Evolutionary conservation across 1,140 invertebrate species (phyloP).

Genomic region (Belonocnema kinseyi): DNA sequence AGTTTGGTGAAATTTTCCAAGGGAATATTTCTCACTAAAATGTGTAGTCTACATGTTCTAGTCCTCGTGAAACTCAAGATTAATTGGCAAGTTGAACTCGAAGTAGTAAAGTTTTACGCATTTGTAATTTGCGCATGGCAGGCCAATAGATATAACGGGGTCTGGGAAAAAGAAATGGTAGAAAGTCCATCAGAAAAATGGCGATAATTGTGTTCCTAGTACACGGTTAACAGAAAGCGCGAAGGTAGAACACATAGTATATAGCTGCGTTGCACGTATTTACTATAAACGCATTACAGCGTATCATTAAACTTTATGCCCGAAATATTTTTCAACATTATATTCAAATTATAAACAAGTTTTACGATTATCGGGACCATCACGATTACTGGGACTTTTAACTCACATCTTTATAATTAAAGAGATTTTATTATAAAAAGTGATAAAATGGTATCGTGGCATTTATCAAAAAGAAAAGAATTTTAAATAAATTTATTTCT

Average conservation of each 20-base stretch:
- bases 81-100: slow-evolving; percentile 27
- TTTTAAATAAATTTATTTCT: too few species aligned
- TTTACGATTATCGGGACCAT: too few species aligned
- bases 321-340: too few species aligned
- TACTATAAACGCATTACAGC: background rate
- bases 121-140: slow-evolving; percentile 1
- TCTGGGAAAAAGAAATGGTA: background rate
- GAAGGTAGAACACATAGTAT: background rate
- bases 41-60: background rate
- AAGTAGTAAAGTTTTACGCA: slow-evolving; percentile 8
- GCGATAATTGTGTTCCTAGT: slow-evolving; percentile 10
- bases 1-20: background rate
- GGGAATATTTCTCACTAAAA: background rate
- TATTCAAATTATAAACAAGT: too few species aligned
- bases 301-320: background rate
- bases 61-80: slow-evolving; percentile 24
- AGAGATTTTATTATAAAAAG: too few species aligned
- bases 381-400: too few species aligned
- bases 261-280: slow-evolving; percentile 10
- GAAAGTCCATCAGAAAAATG: background rate
- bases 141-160: background rate
- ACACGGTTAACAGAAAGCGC: background rate
- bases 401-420: too few species aligned
- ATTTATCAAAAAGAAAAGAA: too few species aligned
- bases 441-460: too few species aligned